Base-by-base conservation (phyloP, 2,113 vertebrate species). In the Epinephelus cyanopodus region DNA sequence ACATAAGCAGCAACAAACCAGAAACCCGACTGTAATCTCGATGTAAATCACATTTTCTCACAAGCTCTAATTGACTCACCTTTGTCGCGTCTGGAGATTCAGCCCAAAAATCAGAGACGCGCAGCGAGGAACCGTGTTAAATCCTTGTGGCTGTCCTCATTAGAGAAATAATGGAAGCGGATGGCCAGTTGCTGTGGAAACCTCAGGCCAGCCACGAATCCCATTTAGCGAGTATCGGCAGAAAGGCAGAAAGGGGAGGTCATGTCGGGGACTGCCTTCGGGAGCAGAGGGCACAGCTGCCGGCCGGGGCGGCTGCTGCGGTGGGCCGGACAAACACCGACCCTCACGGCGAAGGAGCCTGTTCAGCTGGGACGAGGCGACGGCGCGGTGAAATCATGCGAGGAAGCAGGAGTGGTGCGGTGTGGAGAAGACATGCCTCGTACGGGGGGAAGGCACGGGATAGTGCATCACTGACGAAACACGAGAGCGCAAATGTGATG, bases 91-190 rank as follows among this genome's bases (percentile, higher is more conserved):
- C 92, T 92, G 54, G 87, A 92, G 87, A 84, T 88, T 83, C 85
- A 88, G 78, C 87, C 88, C 83, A 54, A 66, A 90, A 87, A 91
- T 77, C 87, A 77, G 87, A 90, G 91, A 93, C 86, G 93, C 84
- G 84, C 87, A 81, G 88, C 56, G 75, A 78, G 78, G 79, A 89
- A 63, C 64, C 69, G 79, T 50, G 83, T 86, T 89, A 94, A 87
- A 88, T 87, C 89, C 89, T 52, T 42, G n/a, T 27, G 77, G 66
- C 73, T 87, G 91, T 92, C 88, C 88, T 92, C 93, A 94, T 95
- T 87, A 84, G 87, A 83, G 63, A 57, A 69, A 81, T 66, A 84
- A 83, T 75, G 83, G 74, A 78, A 88, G 79, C 77, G 87, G 88
- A 68, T 52, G 84, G 76, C 60, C 82, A 85, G 88, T 90, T 74